A percentile compares a stretch with the other conserved stretches of the same genome.
Conservation (phyloP, 2,113 vertebrate species). For the Indicator maculatus region DNA sequence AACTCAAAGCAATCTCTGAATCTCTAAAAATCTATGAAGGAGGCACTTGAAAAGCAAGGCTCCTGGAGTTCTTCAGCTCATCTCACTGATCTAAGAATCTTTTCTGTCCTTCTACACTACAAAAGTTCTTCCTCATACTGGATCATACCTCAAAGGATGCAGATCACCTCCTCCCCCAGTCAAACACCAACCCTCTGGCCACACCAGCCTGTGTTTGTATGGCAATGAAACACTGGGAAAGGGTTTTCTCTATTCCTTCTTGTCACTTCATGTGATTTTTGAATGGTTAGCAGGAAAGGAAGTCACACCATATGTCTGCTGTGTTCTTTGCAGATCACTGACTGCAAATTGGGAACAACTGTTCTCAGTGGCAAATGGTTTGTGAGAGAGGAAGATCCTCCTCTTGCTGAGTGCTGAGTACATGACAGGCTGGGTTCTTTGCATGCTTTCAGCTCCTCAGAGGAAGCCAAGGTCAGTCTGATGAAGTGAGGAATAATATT, state of each 20-base stretch:
- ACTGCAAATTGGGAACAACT: neutral
- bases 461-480: neutral
- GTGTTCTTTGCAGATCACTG: neutral
- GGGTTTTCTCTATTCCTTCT: neutral
- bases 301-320: neutral
- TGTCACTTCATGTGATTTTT: neutral
- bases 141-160: neutral
- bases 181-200: neutral
- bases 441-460: neutral
- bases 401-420: neutral
- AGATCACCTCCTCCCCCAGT: neutral
- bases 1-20: too few relatives aligned
- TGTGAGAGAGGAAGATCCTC: neutral
- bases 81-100: neutral
- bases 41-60: neutral
- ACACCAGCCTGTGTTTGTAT: neutral
- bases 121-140: neutral
- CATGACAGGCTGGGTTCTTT: neutral
- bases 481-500: neutral
- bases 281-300: neutral
- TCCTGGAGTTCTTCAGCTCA: neutral
- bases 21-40: neutral
- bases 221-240: neutral
- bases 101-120: neutral
- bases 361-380: neutral